Conservation (phyloP, 2,888 invertebrate species). For the Pachycephus smyrnensis region DNA sequence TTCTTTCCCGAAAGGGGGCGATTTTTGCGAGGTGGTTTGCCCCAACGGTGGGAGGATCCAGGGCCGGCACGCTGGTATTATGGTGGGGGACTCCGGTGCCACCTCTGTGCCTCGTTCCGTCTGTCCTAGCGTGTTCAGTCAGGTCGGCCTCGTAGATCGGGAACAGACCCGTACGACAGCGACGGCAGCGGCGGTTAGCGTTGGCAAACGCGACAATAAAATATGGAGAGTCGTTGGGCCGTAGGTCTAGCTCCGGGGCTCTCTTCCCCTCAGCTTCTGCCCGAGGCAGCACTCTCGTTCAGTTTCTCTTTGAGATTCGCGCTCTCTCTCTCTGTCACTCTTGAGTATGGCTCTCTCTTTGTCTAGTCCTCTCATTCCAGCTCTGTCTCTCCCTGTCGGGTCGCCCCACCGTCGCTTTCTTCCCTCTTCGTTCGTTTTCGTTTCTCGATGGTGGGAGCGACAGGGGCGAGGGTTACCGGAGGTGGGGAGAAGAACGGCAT, state of each 20-base stretch:
- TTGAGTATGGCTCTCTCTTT: conserved; percentile 25
- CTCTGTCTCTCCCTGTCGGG: conserved; percentile 31
- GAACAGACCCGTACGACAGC: conserved; percentile 47
- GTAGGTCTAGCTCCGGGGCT: conserved; percentile 47
- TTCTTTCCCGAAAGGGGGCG: conserved; percentile 57
- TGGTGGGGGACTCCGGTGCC: conserved; percentile 40
- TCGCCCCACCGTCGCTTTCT: conserved; percentile 46
- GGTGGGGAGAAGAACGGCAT: conserved; percentile 23
- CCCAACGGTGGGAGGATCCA: conserved; percentile 62
- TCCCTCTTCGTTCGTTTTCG: conserved; percentile 50
- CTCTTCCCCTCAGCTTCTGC: conserved; percentile 34
- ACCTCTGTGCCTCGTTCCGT: conserved; percentile 21
- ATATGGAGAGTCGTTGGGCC: conserved; percentile 55
- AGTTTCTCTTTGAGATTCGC: conserved; percentile 16
- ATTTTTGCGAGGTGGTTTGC: conserved; percentile 64
- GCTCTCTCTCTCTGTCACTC: conserved; percentile 25
- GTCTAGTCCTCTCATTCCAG: conserved; percentile 24
- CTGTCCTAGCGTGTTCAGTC: conserved; percentile 1
- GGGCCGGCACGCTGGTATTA: conserved; percentile 33
- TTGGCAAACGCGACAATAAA: conserved; percentile 64
- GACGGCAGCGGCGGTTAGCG: conserved; percentile 49
- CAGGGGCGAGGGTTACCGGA: conserved; percentile 24
- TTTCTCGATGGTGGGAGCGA: conserved; percentile 18
- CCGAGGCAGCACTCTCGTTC: conserved; percentile 9
- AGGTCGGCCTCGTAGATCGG: conserved; percentile 42